phyloP scores from a whole-genome alignment of 2,797 vertebrate genomes.

The Acestrorhynchus altus region DNA sequence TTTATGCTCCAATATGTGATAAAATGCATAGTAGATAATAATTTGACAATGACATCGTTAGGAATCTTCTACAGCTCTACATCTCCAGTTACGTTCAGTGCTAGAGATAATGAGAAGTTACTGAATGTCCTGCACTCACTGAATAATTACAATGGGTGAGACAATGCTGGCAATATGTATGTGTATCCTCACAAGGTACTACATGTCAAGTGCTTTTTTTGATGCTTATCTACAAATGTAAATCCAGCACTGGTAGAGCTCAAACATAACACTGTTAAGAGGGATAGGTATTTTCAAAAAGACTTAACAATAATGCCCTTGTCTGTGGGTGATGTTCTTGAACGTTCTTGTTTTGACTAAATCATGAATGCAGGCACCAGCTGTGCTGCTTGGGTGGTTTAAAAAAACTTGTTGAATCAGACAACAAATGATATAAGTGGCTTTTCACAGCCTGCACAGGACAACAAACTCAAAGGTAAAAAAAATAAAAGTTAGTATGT shows the following conservation, averaged over 20 bases:
- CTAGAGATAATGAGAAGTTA: background rate
- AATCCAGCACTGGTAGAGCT: background rate
- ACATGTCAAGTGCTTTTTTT: background rate
- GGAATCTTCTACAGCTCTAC: no score
- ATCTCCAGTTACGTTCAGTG: no score
- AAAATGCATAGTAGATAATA: no score
- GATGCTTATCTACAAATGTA: slow-evolving; percentile 22
- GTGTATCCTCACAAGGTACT: slow-evolving; percentile 5
- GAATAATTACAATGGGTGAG: background rate
- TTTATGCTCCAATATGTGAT: no score
- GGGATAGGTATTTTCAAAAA: slow-evolving; percentile 1
- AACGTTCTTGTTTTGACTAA: slow-evolving; percentile 13
- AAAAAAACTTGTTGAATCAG: background rate
- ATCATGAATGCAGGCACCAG: background rate
- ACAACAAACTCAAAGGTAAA: background rate
- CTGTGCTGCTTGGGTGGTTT: background rate
- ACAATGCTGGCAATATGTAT: background rate
- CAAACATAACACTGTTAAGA: slow-evolving; percentile 28
- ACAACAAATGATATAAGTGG: background rate
- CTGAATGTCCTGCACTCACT: background rate
- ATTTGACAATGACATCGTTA: no score
- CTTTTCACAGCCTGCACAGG: background rate
- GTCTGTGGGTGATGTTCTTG: background rate
- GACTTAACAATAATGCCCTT: slow-evolving; percentile 24
- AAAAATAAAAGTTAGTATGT: slow-evolving; percentile 15